Evolutionary conservation across 2,797 vertebrate genomes (phyloP), one percentile per base, ranked within the genome.

Genomic region (Bradypodion ventrale): DNA sequence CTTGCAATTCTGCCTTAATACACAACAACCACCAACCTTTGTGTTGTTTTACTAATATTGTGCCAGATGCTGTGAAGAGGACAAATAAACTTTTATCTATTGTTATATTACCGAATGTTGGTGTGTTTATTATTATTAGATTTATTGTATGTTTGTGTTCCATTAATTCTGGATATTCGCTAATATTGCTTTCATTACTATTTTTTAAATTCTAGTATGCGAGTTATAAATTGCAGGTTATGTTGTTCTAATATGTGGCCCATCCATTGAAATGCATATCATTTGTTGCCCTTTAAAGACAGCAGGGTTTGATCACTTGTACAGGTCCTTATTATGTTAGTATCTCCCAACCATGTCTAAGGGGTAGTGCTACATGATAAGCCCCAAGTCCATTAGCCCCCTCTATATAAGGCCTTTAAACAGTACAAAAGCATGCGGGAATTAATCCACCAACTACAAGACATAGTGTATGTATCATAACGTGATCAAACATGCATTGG

Each of bases 11-110:
- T n/a, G n/a, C n/a, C n/a, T n/a, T n/a, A n/a, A n/a, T n/a, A n/a
- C n/a, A n/a, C n/a, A n/a, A n/a, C n/a, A n/a, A n/a, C n/a, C n/a
- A n/a, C n/a, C n/a, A n/a, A n/a, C n/a, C n/a, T 84, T 78, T 63
- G 37, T 69, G 74, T 84, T 78, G 46, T 69, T 81, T 75, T 69
- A 78, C 37, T 89, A 85, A 66, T 88, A 90, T 89, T 91, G 80
- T 52, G 69, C 78, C 78, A 84, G 82, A 91, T 90, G 87, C 86
- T 62, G 19, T 83, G 78, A 80, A 42, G 86, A 85, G 90, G 62
- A 37, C 9, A 84, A 56, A 83, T 88, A 83, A 92, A 87, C 75
- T 75, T 62, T 85, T 90, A 85, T 84, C 84, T 83, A 32, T 75
- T 72, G 89, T 59, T 82, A 65, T 29, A 25, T 87, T 88, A 89